Conservation (phyloP, 2,888 invertebrate species). For the Laspeyria flexula region DNA sequence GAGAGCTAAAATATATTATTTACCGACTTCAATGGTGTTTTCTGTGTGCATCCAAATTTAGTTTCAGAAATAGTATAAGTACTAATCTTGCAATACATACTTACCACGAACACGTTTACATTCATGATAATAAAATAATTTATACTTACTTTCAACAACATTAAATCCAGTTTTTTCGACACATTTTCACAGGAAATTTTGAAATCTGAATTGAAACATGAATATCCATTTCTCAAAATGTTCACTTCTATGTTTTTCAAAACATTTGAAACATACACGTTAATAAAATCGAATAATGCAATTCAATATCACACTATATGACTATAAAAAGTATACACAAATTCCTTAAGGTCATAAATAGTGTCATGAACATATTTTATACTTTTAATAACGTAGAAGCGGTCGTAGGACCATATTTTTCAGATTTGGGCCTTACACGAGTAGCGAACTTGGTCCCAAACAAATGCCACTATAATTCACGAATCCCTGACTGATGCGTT, state of each 20-base stretch:
- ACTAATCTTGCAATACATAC: too few relatives aligned
- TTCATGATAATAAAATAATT: too few relatives aligned
- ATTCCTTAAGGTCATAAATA: constrained; percentile 15
- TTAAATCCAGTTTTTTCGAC: background rate
- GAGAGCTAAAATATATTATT: too few relatives aligned
- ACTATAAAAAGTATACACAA: constrained; percentile 8
- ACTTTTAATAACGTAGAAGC: constrained; percentile 9
- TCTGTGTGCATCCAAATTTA: too few relatives aligned
- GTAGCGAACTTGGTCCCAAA: constrained; percentile 30
- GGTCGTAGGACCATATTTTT: constrained; percentile 16
- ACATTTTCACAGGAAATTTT: background rate
- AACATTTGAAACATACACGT: background rate
- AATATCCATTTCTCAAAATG: too few relatives aligned
- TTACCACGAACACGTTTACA: too few relatives aligned
- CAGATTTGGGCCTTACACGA: constrained; percentile 23
- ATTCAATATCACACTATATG: constrained; percentile 25
- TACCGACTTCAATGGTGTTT: too few relatives aligned
- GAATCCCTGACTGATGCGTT: constrained; percentile 60
- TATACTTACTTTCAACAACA: background rate
- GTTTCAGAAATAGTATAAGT: too few relatives aligned
- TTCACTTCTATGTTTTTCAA: too few relatives aligned
- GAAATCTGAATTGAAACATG: too few relatives aligned
- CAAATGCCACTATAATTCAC: constrained; percentile 63
- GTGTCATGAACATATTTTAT: constrained; percentile 13
- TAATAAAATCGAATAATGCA: constrained; percentile 17